Percentiles rank a stretch among this genome's conserved stretches.
phyloP scores from a whole-genome alignment of 2,113 vertebrate genomes.

The Blennius ocellaris region DNA sequence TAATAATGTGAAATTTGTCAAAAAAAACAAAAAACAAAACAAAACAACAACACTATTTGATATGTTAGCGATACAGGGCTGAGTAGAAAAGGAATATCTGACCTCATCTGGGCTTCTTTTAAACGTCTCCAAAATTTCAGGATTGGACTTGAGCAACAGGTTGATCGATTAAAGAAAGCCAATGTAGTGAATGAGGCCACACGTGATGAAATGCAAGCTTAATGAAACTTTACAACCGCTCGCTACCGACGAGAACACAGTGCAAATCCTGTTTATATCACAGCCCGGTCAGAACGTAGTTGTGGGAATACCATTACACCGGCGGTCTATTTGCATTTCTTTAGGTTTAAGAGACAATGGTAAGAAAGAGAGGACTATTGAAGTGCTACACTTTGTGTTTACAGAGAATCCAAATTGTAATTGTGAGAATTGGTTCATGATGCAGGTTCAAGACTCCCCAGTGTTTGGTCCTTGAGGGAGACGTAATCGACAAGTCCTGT shows the following conservation, averaged over 20 bases:
- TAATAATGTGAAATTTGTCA: slow-evolving; percentile 37
- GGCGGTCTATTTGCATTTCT: slow-evolving; percentile 36
- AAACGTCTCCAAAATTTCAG: slow-evolving; percentile 18
- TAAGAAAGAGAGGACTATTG: slow-evolving; percentile 41
- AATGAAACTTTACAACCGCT: slow-evolving; percentile 40
- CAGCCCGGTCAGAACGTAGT: slow-evolving; percentile 58
- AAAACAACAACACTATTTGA: slow-evolving; percentile 45
- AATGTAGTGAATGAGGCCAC: slow-evolving; percentile 40
- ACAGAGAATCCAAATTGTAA: slow-evolving; percentile 50
- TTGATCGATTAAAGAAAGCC: slow-evolving; percentile 37
- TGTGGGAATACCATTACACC: slow-evolving; percentile 57
- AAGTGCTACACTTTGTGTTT: slow-evolving; percentile 64
- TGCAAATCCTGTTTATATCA: slow-evolving; percentile 52
- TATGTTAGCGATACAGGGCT: slow-evolving; percentile 59
- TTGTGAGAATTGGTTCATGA: slow-evolving; percentile 59
- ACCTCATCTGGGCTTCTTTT: slow-evolving; percentile 13
- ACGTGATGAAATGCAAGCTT: slow-evolving; percentile 13
- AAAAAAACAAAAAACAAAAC: slow-evolving; percentile 1
- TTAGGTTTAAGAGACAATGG: slow-evolving; percentile 36
- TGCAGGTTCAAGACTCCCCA: slow-evolving; percentile 54
- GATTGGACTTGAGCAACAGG: slow-evolving; percentile 37
- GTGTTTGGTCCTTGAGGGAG: slow-evolving; percentile 73
- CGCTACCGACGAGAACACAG: slow-evolving; percentile 43
- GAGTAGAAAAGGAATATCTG: slow-evolving; percentile 35
- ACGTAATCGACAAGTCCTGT: slow-evolving; percentile 53